phyloP scores from a whole-genome alignment of 2,797 vertebrate species.

The Periophthalmus magnuspinnatus region DNA sequence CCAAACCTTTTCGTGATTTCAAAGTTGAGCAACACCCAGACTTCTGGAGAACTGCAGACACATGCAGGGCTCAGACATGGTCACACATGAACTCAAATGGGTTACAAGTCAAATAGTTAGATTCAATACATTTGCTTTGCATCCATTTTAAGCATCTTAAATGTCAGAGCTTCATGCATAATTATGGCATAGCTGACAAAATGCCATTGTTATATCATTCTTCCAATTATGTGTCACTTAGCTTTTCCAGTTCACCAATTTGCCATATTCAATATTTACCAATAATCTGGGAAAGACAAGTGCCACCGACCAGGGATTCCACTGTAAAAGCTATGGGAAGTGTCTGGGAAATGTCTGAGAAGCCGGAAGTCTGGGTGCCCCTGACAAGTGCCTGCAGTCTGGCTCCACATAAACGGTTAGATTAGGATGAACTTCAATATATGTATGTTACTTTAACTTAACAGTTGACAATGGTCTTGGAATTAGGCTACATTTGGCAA shows the following conservation, averaged over 20 bases:
- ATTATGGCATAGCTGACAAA: too few species aligned
- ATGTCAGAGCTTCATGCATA: background rate
- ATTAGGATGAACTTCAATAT: background rate
- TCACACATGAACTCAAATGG: background rate
- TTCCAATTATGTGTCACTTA: background rate
- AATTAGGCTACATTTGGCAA: background rate
- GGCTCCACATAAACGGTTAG: background rate
- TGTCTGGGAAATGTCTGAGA: too few species aligned
- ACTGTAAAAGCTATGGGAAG: too few species aligned
- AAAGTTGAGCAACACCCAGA: conserved; percentile 54
- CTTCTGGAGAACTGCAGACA: conserved; percentile 26
- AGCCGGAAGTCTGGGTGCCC: background rate
- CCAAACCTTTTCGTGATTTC: conserved; percentile 52
- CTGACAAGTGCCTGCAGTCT: background rate
- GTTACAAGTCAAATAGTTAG: background rate
- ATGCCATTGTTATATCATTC: too few species aligned
- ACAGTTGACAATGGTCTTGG: background rate
- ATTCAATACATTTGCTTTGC: background rate
- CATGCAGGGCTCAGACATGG: conserved; percentile 1
- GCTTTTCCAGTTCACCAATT: background rate
- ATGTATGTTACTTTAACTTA: background rate
- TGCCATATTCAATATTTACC: background rate
- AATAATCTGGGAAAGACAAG: background rate
- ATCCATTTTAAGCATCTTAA: background rate
- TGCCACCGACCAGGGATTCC: too few species aligned